Conservation (phyloP, 1,140 invertebrate genomes). For the Tenebrio molitor region DNA sequence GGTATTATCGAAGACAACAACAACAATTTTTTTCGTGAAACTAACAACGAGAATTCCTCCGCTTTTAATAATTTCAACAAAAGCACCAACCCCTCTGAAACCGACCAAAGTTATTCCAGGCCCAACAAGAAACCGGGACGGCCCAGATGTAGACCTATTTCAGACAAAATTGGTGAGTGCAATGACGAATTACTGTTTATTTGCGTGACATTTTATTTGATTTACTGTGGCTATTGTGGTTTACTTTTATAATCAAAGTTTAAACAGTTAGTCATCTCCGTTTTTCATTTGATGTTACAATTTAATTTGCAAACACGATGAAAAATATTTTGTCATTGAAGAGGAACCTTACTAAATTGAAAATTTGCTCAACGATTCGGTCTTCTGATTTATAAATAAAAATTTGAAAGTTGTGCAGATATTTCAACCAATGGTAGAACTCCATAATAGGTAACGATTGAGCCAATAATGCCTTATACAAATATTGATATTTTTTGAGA, state of each 20-base stretch:
- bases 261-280: constrained; percentile 19
- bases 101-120: background rate
- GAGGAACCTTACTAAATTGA: too few relatives aligned
- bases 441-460: too few relatives aligned
- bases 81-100: background rate
- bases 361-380: too few relatives aligned
- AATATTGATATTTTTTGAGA: too few relatives aligned
- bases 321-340: background rate
- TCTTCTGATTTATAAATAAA: too few relatives aligned
- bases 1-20: background rate
- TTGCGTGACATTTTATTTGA: constrained; percentile 30
- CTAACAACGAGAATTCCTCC: background rate
- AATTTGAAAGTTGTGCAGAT: too few relatives aligned
- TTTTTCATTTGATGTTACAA: background rate
- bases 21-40: constrained; percentile 18
- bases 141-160: constrained; percentile 36
- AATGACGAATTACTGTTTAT: background rate
- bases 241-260: constrained; percentile 1
- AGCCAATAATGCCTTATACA: too few relatives aligned
- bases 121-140: constrained; percentile 38
- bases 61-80: background rate
- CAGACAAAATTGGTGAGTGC: constrained; percentile 37
- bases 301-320: background rate
- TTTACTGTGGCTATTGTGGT: constrained; percentile 23
- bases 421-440: too few relatives aligned